These are phyloP conservation scores for Heliconius nattereri DNA, from an alignment of 1,140 invertebrate species.

Conservation along the genomic window DNA sequence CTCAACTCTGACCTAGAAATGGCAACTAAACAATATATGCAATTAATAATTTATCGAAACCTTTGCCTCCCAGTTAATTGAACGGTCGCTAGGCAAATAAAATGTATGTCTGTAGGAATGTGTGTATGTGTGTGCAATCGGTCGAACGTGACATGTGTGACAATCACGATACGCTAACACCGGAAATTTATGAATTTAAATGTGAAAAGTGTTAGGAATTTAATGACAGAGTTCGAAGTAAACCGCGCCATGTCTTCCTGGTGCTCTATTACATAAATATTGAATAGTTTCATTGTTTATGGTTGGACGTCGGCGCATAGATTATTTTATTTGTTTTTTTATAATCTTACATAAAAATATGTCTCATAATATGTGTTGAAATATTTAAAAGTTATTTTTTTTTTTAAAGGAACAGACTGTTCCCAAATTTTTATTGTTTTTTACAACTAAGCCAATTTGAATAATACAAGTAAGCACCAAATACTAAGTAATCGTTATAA, in stretches of 20 bases:
- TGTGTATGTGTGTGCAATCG: conserved; percentile 68
- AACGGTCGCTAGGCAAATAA: conserved; percentile 44
- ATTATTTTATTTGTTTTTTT: conserved; percentile 45
- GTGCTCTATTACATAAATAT: conserved; percentile 71
- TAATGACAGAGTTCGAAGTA: conserved; percentile 76
- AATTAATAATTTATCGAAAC: conserved; percentile 43
- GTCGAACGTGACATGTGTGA: conserved; percentile 64
- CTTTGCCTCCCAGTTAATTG: conserved; percentile 43
- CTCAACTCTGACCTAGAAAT: conserved; percentile 46
- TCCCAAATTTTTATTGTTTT: not conserved
- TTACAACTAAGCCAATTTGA: not conserved
- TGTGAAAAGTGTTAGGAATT: conserved; percentile 79
- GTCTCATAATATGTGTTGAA: too few relatives aligned
- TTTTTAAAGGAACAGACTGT: too few relatives aligned
- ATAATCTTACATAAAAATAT: conserved; percentile 5
- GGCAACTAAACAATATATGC: conserved; percentile 53
- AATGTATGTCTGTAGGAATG: conserved; percentile 64
- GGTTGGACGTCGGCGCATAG: conserved; percentile 45
- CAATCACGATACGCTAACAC: conserved; percentile 68
- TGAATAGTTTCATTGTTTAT: conserved; percentile 70
- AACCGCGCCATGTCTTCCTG: conserved; percentile 70
- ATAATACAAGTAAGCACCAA: not conserved
- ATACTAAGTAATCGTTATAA: not conserved
- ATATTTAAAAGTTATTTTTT: too few relatives aligned
- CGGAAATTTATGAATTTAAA: conserved; percentile 81